These are phyloP conservation scores for Ctenosaura bakeri DNA, from an alignment of 2,797 vertebrate species.

Conservation along the genomic window DNA sequence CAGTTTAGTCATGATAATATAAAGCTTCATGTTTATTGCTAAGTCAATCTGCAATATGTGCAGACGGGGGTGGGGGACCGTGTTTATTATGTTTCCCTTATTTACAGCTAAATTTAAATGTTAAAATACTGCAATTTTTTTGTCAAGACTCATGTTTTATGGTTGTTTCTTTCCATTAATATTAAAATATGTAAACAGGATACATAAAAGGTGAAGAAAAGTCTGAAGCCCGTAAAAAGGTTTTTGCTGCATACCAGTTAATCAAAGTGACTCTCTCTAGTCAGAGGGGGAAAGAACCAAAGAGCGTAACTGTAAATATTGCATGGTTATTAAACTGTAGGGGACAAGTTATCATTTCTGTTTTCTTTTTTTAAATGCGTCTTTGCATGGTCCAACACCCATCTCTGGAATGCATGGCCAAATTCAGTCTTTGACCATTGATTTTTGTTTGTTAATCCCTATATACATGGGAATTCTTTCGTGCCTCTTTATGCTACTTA, in stretches of 20 bases:
- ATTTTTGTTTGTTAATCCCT: conserved; percentile 27
- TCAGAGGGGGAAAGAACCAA: conserved; percentile 38
- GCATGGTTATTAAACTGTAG: conserved; percentile 32
- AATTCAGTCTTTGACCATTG: conserved; percentile 18
- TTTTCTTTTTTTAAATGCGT: background rate
- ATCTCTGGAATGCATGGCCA: conserved; percentile 16
- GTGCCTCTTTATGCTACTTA: conserved; percentile 7
- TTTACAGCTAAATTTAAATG: conserved; percentile 64
- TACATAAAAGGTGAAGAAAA: conserved; percentile 54
- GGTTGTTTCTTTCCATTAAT: conserved; percentile 62
- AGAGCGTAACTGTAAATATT: conserved; percentile 44
- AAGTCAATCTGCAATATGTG: conserved; percentile 48
- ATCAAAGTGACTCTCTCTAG: conserved; percentile 43
- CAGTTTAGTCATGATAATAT: conserved; percentile 51
- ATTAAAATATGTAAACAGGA: conserved; percentile 63
- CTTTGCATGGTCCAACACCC: conserved; percentile 7
- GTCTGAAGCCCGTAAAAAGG: conserved; percentile 53
- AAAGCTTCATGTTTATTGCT: conserved; percentile 61
- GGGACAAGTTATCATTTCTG: conserved; percentile 21
- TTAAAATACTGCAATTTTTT: conserved; percentile 59
- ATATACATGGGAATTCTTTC: conserved; percentile 46
- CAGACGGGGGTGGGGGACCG: conserved; percentile 35
- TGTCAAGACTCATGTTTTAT: conserved; percentile 54
- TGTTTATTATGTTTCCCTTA: conserved; percentile 53
- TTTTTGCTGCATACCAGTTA: conserved; percentile 55